Evolutionary conservation across 2,113 vertebrate genomes (phyloP), one percentile per base, ranked within the genome.

Genomic region (Emberiza fucata): DNA sequence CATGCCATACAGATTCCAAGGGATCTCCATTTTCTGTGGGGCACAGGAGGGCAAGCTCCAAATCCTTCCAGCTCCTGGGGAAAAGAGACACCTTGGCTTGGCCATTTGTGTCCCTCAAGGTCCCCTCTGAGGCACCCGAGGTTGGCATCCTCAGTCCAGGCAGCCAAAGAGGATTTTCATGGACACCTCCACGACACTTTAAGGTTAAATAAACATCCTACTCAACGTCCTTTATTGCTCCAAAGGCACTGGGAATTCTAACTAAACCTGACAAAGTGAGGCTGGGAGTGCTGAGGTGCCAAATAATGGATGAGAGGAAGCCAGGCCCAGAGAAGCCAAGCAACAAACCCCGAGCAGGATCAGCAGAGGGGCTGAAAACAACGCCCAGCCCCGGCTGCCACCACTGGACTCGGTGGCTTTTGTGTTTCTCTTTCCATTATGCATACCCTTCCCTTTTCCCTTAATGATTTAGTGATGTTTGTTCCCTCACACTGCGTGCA

Each of bases 401-500:
- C 69, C 85, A 51, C 85, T 1, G 24, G 84, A 3, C 75, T 50
- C 40, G 0, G 78, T 90, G 85, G 93, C 94, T 96, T 96, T 94
- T 97, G 94, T 96, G 92, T 85, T 81, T 76, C 92, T 95, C 94
- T 96, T 93, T 91, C 96, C 95, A 97, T 97, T 97, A 97, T 97
- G 93, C 91, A 96, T 97, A 84, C 90, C 94, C 95, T 95, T 97
- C 81, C 92, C 88, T 88, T 83, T 72, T 40, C 86, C 95, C 96
- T 97, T 96, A 97, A 97, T 97, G 97, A 97, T 96, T 97, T 94
- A 97, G 96, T 97, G 97, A 96, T 97, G 96, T 97, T 97, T 97
- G 97, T 97, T 97, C 97, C 95, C 93, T 96, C 97, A 95, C 87
- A 97, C 97, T 97, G 97, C 25, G 95, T 63, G 2, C 96, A 97